Evolutionary conservation across 2,888 invertebrate genomes (phyloP).

Genomic region (Microplitis manilae): DNA sequence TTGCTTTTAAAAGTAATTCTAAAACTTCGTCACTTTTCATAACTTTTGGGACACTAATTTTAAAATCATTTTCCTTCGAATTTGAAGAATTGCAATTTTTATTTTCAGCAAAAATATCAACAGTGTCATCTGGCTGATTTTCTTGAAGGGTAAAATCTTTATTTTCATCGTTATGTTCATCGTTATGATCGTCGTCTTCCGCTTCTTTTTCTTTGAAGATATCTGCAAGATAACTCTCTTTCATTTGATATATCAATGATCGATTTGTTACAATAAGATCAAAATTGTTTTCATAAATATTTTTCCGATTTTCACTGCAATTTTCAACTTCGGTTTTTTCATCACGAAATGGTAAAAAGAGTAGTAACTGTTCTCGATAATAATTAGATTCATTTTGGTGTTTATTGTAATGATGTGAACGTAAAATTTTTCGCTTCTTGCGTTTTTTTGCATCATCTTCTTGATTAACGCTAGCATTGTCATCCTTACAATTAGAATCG

Average conservation of each 20-base stretch:
- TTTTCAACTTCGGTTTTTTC: no score
- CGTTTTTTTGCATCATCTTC: no score
- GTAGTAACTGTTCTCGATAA: no score
- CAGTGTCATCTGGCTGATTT: background rate
- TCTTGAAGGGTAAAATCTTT: no score
- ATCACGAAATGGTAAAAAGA: no score
- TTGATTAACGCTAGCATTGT: no score
- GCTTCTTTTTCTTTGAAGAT: background rate
- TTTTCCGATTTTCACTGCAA: background rate
- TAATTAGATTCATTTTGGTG: no score
- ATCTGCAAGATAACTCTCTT: background rate
- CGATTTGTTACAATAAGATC: background rate
- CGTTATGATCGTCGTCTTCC: background rate
- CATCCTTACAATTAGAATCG: no score
- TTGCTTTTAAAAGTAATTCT: no score
- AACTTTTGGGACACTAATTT: constrained; percentile 9
- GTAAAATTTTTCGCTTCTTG: no score
- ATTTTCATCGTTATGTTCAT: background rate
- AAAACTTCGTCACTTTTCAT: background rate
- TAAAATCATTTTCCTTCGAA: constrained; percentile 1
- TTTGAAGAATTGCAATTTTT: background rate
- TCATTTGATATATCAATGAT: constrained; percentile 2
- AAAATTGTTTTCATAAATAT: background rate
- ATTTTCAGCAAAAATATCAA: constrained; percentile 4
- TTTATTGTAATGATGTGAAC: no score